Evolutionary conservation across 2,888 invertebrate species (phyloP).

Genomic region (Theristus sp.): DNA sequence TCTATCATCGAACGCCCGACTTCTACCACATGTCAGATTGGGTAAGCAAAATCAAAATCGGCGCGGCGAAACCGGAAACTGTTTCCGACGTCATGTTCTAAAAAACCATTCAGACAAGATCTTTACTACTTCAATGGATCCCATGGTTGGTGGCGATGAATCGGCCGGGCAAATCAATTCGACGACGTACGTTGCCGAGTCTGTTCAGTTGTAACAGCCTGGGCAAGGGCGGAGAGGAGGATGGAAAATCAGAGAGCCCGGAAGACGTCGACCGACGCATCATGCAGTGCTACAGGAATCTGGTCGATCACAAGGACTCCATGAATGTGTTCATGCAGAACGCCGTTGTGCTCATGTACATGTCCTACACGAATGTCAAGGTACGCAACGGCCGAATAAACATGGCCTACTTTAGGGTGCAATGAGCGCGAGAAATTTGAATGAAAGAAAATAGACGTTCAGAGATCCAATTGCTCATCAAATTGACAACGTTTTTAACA

Average conservation of each 20-base stretch:
- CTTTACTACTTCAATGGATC: conserved; percentile 15
- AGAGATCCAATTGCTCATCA: no score
- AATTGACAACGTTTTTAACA: no score
- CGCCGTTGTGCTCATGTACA: neutral
- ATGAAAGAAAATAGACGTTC: no score
- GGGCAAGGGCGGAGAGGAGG: neutral
- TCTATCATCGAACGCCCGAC: conserved; percentile 13
- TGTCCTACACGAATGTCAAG: neutral
- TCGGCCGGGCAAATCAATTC: conserved; percentile 11
- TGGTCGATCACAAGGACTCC: neutral
- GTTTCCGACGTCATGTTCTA: no score
- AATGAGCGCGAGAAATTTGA: no score
- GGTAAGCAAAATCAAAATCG: no score
- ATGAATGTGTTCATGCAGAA: neutral
- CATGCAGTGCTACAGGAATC: neutral
- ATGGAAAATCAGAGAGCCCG: neutral
- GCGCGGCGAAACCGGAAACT: no score
- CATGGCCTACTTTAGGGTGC: no score
- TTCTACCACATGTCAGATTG: conserved; percentile 13
- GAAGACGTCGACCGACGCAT: neutral
- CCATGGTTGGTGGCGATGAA: conserved; percentile 15
- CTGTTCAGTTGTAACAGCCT: neutral
- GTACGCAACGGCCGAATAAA: no score
- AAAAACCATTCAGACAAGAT: conserved; percentile 15
- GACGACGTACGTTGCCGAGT: neutral